A percentile compares a stretch with the other conserved stretches of the same genome.
Conservation (phyloP, 2,113 vertebrate genomes). For the Neomonachus schauinslandi region DNA sequence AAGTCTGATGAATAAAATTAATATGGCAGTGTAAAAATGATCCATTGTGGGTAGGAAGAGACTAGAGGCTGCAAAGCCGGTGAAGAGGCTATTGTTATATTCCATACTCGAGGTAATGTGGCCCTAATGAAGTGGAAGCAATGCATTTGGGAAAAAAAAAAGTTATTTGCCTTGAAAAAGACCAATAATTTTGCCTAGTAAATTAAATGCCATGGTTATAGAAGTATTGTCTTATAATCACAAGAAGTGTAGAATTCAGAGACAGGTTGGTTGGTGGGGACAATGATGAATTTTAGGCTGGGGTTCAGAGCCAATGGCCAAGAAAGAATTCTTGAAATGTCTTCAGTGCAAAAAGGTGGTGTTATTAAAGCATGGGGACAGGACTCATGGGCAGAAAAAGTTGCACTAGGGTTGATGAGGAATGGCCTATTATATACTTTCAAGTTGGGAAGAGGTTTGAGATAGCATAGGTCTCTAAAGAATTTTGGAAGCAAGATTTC, state of each 20-base stretch:
- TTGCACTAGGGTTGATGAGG: not conserved
- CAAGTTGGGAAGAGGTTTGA: not conserved
- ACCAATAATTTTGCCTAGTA: not conserved
- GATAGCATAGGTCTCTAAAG: not conserved
- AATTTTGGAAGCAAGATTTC: not conserved
- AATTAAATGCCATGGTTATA: not conserved
- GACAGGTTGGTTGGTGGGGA: not conserved
- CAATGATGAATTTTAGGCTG: not conserved
- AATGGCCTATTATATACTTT: not conserved
- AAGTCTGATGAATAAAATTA: not conserved
- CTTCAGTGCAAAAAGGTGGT: not conserved
- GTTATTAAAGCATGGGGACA: not conserved
- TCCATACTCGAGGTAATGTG: not conserved
- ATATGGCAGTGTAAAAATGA: not conserved
- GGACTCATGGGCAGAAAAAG: not conserved
- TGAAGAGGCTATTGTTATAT: not conserved
- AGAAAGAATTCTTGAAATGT: not conserved
- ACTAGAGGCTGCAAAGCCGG: not conserved
- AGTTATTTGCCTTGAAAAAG: not conserved
- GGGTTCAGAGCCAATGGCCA: not conserved
- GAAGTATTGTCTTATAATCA: not conserved
- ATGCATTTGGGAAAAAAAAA: not conserved
- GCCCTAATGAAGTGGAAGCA: not conserved
- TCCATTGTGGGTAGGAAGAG: accelerated
- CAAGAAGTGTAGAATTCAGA: not conserved